Percentiles rank a stretch among this genome's conserved stretches.
phyloP scores from a whole-genome alignment of 2,888 invertebrate species.

The Polyommatus iphigenia region DNA sequence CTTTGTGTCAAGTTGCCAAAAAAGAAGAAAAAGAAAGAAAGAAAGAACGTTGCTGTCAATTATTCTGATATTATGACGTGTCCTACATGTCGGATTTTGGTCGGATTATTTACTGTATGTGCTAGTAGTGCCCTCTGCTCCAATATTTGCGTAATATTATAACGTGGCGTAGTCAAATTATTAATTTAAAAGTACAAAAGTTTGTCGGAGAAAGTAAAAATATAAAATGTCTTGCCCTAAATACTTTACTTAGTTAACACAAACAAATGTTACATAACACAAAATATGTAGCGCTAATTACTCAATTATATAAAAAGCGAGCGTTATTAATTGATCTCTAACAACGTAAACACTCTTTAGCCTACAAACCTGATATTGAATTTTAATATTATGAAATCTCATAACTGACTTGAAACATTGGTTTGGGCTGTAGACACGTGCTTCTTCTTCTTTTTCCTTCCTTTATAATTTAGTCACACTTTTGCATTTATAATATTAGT shows the following conservation, averaged over 20 bases:
- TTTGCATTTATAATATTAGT: too few species aligned
- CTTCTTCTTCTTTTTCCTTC: too few species aligned
- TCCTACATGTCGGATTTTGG: too few species aligned
- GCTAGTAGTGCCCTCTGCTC: too few species aligned
- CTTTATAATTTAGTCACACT: too few species aligned
- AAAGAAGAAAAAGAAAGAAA: too few species aligned
- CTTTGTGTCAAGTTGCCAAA: too few species aligned
- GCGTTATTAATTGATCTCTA: neutral
- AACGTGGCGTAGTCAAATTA: neutral
- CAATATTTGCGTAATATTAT: too few species aligned
- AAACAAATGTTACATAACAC: neutral
- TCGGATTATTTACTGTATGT: too few species aligned
- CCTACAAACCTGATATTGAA: conserved; percentile 19
- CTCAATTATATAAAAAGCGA: neutral
- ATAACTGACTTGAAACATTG: neutral
- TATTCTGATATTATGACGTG: too few species aligned
- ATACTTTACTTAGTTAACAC: neutral
- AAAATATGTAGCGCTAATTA: neutral
- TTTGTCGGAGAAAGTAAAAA: neutral
- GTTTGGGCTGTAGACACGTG: neutral
- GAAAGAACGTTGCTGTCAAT: too few species aligned
- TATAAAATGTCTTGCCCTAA: neutral
- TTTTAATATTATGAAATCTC: conserved; percentile 13
- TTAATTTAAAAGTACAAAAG: neutral
- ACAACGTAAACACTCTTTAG: neutral